Evolutionary conservation across 2,888 invertebrate genomes (phyloP).

Genomic region (Xestia ashworthii): DNA sequence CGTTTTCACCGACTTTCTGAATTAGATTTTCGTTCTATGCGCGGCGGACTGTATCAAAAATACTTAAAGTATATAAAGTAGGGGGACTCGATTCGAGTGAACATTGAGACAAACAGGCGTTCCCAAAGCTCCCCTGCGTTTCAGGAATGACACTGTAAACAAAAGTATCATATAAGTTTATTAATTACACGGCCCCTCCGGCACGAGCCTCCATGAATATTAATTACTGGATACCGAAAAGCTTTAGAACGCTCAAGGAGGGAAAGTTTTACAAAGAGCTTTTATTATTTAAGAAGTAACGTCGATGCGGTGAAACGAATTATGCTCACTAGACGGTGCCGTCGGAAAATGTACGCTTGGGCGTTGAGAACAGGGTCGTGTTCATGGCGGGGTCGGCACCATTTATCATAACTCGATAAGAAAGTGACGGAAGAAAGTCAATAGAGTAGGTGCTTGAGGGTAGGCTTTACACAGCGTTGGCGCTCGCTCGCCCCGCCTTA

Average conservation of each 20-base stretch:
- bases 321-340: slow-evolving; percentile 76
- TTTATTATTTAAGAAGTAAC: slow-evolving; percentile 90
- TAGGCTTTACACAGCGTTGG: slow-evolving; percentile 82
- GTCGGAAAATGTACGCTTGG: slow-evolving; percentile 72
- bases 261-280: slow-evolving; percentile 91
- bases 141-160: slow-evolving; percentile 89
- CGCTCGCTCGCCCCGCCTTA: slow-evolving; percentile 79
- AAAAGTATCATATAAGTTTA: slow-evolving; percentile 91
- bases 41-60: slow-evolving; percentile 48
- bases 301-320: slow-evolving; percentile 87
- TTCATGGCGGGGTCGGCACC: slow-evolving; percentile 69
- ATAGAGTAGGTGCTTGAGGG: slow-evolving; percentile 89
- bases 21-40: slow-evolving; percentile 44
- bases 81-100: slow-evolving; percentile 61
- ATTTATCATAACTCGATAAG: slow-evolving; percentile 89
- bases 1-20: slow-evolving; percentile 47
- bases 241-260: slow-evolving; percentile 90
- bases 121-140: slow-evolving; percentile 78
- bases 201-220: slow-evolving; percentile 90
- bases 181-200: slow-evolving; percentile 90
- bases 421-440: slow-evolving; percentile 90
- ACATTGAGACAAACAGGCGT: slow-evolving; percentile 73
- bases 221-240: slow-evolving; percentile 90
- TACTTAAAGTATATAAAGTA: slow-evolving; percentile 55
- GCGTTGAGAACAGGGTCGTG: slow-evolving; percentile 66